Conservation (phyloP, 2,113 vertebrate species). For the Hemibagrus wyckioides region DNA sequence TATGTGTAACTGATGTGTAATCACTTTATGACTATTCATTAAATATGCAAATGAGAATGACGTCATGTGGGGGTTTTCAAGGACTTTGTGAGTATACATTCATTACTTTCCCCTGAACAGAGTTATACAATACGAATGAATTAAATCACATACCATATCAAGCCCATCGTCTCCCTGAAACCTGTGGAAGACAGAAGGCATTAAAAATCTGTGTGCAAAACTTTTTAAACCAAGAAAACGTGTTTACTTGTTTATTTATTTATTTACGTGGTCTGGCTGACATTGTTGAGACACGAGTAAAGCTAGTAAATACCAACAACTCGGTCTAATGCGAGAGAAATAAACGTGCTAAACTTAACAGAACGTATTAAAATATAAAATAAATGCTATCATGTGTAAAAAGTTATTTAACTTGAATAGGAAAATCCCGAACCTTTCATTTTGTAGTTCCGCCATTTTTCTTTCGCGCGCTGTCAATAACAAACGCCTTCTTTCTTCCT, state of each 20-base stretch:
- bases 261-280: background rate
- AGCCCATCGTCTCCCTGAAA: slow-evolving; percentile 30
- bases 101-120: background rate
- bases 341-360: background rate
- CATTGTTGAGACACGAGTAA: background rate
- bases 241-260: background rate
- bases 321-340: background rate
- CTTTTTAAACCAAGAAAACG: background rate
- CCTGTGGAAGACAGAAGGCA: slow-evolving; percentile 47
- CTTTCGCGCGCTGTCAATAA: slow-evolving; percentile 62
- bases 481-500: slow-evolving; percentile 27
- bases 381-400: background rate
- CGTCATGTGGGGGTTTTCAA: background rate
- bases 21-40: background rate
- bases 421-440: slow-evolving; percentile 1
- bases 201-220: background rate
- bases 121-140: background rate
- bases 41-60: background rate
- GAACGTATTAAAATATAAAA: background rate
- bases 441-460: slow-evolving; percentile 73
- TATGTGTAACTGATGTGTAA: background rate
- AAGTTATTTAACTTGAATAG: background rate
- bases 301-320: background rate
- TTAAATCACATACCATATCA: slow-evolving; percentile 52
- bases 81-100: background rate